Evolutionary conservation across 2,113 vertebrate species (phyloP).

Genomic region (Lanius collurio): DNA sequence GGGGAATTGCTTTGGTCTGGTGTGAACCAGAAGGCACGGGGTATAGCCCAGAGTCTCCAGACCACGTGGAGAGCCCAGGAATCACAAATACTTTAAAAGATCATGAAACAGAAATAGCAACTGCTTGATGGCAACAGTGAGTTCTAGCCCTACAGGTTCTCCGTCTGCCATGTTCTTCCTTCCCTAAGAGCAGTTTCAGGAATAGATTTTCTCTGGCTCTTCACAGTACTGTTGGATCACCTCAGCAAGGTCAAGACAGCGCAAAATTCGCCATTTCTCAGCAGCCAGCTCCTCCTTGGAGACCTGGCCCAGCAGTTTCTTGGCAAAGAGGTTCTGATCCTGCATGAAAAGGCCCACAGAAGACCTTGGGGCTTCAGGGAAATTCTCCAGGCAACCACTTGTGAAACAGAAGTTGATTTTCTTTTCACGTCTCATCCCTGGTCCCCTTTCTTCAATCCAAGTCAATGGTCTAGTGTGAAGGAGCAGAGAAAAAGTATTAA

Average conservation of each 20-base stretch:
- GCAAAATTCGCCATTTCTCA: slow-evolving; percentile 82
- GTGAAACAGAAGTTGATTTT: slow-evolving; percentile 86
- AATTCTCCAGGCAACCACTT: slow-evolving; percentile 77
- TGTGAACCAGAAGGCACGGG: neutral
- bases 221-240: slow-evolving; percentile 77
- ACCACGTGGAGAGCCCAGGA: neutral
- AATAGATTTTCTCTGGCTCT: neutral
- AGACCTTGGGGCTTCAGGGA: slow-evolving; percentile 75
- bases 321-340: slow-evolving; percentile 86
- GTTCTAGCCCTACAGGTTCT: neutral
- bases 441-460: slow-evolving; percentile 91
- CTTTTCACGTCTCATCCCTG: slow-evolving; percentile 81
- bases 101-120: neutral
- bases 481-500: neutral
- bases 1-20: neutral
- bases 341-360: slow-evolving; percentile 90
- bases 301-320: slow-evolving; percentile 83
- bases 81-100: neutral
- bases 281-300: slow-evolving; percentile 74
- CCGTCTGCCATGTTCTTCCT: rapidly evolving
- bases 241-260: slow-evolving; percentile 84
- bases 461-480: slow-evolving; percentile 77
- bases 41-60: neutral
- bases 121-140: neutral
- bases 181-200: neutral